These are phyloP conservation scores for Ondatra zibethicus DNA, from an alignment of 2,113 vertebrate genomes.

Conservation along the genomic window DNA sequence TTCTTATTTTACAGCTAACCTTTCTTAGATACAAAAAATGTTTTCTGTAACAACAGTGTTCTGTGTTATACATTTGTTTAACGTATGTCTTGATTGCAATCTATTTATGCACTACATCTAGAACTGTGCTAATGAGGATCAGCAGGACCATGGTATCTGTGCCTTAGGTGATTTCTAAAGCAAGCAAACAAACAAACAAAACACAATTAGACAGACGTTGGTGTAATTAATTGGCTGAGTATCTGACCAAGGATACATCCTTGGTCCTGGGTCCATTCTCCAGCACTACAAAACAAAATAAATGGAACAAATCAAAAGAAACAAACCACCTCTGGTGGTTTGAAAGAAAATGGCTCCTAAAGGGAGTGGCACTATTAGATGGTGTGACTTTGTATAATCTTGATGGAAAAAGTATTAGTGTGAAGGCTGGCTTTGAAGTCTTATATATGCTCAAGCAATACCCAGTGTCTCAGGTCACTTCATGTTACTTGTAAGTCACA, in stretches of 20 bases:
- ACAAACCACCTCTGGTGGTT: neutral
- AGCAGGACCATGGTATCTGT: neutral
- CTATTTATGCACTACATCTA: neutral
- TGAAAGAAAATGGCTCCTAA: neutral
- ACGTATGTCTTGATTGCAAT: neutral
- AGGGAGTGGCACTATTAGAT: neutral
- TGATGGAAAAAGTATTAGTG: neutral
- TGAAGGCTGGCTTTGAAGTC: neutral
- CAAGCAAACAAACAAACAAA: neutral
- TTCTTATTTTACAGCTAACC: neutral
- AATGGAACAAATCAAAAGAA: neutral
- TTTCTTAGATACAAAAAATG: neutral
- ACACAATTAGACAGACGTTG: neutral
- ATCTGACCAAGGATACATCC: too few relatives aligned
- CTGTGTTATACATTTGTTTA: neutral
- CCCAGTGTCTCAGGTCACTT: neutral
- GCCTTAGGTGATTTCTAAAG: neutral
- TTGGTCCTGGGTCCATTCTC: too few relatives aligned
- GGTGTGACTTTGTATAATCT: neutral
- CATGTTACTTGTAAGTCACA: neutral
- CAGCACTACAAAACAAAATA: neutral
- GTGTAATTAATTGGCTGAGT: neutral
- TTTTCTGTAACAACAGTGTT: neutral
- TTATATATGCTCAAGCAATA: neutral
- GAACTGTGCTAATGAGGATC: neutral